Conservation (phyloP, 2,113 vertebrate genomes). For the Cricetomys ansorgei region DNA sequence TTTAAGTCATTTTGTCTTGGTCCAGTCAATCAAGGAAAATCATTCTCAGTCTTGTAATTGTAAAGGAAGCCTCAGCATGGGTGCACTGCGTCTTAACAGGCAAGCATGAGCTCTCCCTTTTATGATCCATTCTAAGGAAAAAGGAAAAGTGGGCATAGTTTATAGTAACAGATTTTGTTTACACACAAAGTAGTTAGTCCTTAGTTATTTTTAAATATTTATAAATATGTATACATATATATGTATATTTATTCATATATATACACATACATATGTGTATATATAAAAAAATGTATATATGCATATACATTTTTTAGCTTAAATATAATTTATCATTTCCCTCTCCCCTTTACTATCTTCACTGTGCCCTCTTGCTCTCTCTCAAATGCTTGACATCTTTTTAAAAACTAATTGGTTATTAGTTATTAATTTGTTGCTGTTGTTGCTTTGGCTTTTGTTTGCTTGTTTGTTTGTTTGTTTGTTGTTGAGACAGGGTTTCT, state of each 20-base stretch:
- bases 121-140: neutral
- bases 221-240: too few relatives aligned
- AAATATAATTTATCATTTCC: too few relatives aligned
- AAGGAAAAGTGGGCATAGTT: neutral
- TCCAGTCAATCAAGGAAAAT: neutral
- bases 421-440: neutral
- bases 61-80: neutral
- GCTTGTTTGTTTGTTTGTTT: too few relatives aligned
- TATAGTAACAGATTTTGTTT: neutral
- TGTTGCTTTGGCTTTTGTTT: too few relatives aligned
- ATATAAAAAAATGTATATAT: too few relatives aligned
- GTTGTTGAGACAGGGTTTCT: too few relatives aligned
- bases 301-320: too few relatives aligned
- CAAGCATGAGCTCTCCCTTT: neutral
- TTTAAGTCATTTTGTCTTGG: constrained; percentile 14
- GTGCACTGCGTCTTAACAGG: neutral
- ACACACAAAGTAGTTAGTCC: neutral
- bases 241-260: too few relatives aligned
- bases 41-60: neutral
- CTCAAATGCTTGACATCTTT: neutral
- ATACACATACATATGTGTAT: too few relatives aligned
- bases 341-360: too few relatives aligned
- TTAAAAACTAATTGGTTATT: neutral
- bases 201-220: too few relatives aligned
- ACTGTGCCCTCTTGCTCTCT: too few relatives aligned